phyloP scores from a whole-genome alignment of 2,888 invertebrate genomes.

The Aleiodes testaceus region DNA sequence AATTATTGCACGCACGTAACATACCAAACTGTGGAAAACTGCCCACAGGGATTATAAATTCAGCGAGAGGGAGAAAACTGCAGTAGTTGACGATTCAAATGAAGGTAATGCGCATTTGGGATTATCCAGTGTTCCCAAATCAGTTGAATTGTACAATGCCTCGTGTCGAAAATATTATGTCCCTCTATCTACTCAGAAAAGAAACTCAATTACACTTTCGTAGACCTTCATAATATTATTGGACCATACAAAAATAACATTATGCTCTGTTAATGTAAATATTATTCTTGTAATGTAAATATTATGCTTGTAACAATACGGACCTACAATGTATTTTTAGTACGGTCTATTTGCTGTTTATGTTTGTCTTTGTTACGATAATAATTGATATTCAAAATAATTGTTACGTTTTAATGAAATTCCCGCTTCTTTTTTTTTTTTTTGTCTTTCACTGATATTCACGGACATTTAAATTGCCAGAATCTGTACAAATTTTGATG shows the following conservation, averaged over 20 bases:
- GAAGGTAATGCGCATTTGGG: neutral
- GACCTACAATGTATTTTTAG: no score
- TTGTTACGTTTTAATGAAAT: no score
- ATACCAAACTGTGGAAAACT: constrained; percentile 22
- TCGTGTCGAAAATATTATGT: neutral
- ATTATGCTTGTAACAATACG: neutral
- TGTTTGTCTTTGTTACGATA: no score
- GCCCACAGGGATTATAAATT: constrained; percentile 35
- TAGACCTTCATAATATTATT: constrained; percentile 8
- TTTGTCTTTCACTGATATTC: no score
- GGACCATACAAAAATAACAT: neutral
- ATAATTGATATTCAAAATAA: no score
- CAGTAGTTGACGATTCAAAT: constrained; percentile 16
- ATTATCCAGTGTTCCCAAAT: neutral
- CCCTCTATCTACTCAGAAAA: neutral
- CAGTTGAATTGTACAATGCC: neutral
- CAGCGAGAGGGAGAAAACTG: constrained; percentile 18
- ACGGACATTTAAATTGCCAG: no score
- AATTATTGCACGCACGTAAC: constrained; percentile 45
- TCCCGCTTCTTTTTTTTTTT: no score
- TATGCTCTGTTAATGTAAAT: constrained; percentile 14
- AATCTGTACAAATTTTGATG: neutral
- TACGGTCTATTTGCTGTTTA: no score
- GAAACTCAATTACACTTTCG: constrained; percentile 6
- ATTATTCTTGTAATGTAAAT: constrained; percentile 16